Evolutionary conservation across 64 coral and sea anemone genomes (phyloP), one percentile per base, ranked within the genome.

Genomic region (Montipora sp.): DNA sequence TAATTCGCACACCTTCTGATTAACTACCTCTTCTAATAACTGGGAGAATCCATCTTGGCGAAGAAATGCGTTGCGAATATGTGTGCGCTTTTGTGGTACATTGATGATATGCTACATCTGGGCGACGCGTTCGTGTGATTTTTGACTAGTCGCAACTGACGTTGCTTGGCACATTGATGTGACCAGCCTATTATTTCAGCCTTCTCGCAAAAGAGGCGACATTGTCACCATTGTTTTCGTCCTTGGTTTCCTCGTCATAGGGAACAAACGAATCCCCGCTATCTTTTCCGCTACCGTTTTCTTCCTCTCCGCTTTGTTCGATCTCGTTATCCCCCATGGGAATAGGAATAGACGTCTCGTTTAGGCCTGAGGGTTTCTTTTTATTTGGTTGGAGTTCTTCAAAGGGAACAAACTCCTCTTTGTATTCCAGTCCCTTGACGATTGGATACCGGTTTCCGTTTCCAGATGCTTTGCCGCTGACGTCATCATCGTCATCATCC

Each of bases 271-370:
- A 14, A 3, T 67, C 59, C 10, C 12, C 10, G 3, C 66, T 80
- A 1, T 71, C 59, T 7, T 2, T 7, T 2, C 19, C 59, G 24
- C 44, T 80, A 9, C 8, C 8, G 16, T 61, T 53, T 60, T 63
- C 75, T 79, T 78, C 77, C 7, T 55, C 48, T 12, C 88, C 88
- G 23, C 88, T 90, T 36, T 48, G 21, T 51, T 71, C 78, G 8
- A 21, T 43, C 59, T 15, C 44, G 60, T 61, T 23, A 43, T 27
- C 22, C 3, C 14, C n/a, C 44, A n/a, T 47, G 8, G 24, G 7
- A 46, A 89, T 65, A 9, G 61, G 15, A 9, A 60, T 45, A 47
- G 67, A 61, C 2, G 21, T 27, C 8, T 60, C 87, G 10, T 78
- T 59, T 6, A 46, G 16, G 16, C 63, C 23, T 10, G 43, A 20